Evolutionary conservation across 2,888 invertebrate genomes (phyloP), one percentile per base, ranked within the genome.

Genomic region (Epirrhoe tristata): DNA sequence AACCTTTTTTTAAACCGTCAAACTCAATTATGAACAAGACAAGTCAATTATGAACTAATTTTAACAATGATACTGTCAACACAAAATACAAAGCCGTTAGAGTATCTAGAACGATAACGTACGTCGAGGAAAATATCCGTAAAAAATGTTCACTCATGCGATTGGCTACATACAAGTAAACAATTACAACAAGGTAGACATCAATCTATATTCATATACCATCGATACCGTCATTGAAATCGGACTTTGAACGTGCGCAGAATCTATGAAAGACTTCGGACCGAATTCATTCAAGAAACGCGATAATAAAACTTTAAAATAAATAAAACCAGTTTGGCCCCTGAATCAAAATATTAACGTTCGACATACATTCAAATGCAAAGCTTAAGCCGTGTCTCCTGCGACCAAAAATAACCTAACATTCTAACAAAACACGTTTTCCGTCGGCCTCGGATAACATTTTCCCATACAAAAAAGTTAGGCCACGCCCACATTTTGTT

Each of bases 211-310:
- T n/a, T n/a, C n/a, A n/a, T n/a, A n/a, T n/a, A n/a, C n/a, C n/a
- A n/a, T 16, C 67, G 56, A 24, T 57, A 66, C 50, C 59, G 60
- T 24, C 24, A 63, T 66, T 58, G 14, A 71, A 76, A 74, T 70
- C 65, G 72, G 75, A 75, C 67, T 59, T 70, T 55, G 58, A 51
- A 71, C 57, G 58, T 68, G 56, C 58, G 70, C 43, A 32, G 43
- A 52, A 57, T 56, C 52, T 32, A 34, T 62, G 60, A 51, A 67
- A 56, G 36, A 17, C 52, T 55, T 50, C 32, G 16, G 36, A n/a
- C n/a, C n/a, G n/a, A 53, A 53, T 53, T 14, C 8, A 36, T 16
- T 36, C n/a, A 55, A 39, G 39, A 55, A 17, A 55, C 5, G 17
- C 17, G 39, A 24, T 12, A 52, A 31, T 24, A 31, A 12, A 12